Evolutionary conservation across 2,113 vertebrate genomes (phyloP), one percentile per base, ranked within the genome.

Genomic region (Prunella fulvescens): DNA sequence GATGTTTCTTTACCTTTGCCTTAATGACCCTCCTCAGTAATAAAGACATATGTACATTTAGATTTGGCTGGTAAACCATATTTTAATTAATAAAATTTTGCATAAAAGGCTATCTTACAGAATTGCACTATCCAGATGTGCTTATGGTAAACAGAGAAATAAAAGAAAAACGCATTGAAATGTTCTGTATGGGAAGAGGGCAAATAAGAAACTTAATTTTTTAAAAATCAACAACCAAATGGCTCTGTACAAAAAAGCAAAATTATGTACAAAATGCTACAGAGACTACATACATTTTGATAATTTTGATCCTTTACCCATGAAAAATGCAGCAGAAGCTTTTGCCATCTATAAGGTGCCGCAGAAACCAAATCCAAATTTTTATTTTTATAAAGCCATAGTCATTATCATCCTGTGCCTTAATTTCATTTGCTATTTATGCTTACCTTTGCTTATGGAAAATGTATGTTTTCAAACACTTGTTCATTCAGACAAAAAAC

Each of bases 181-280:
- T 92, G n/a, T 67, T 97, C 77, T 81, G 81, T 95, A 81, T 88
- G 92, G 92, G 70, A 94, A 80, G 81, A 96, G 91, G 95, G 92
- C 90, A 95, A 98, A 98, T 98, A 98, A 98, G 97, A 96, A 98
- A 98, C 97, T 98, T 96, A 89, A 91, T 90, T 94, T 97, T 97
- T 96, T 86, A 29, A 39, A 91, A 98, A 98, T 97, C 96, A 97
- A 98, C 95, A 97, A 97, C 96, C 98, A 96, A 98, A 97, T 97
- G 98, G 97, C 98, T 98, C 97, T 98, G 98, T 99, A 99, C 98
- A 99, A 98, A 98, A 96, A 97, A 92, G 70, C 86, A 92, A 93
- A 97, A 97, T 97, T 97, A 96, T 98, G 95, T 98, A 98, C 98
- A 99, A 99, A 99, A 98, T 98, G 94, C 96, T 96, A 97, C 96